Conservation (phyloP, 2,797 vertebrate species). For the Chaetodon trifasciatus region DNA sequence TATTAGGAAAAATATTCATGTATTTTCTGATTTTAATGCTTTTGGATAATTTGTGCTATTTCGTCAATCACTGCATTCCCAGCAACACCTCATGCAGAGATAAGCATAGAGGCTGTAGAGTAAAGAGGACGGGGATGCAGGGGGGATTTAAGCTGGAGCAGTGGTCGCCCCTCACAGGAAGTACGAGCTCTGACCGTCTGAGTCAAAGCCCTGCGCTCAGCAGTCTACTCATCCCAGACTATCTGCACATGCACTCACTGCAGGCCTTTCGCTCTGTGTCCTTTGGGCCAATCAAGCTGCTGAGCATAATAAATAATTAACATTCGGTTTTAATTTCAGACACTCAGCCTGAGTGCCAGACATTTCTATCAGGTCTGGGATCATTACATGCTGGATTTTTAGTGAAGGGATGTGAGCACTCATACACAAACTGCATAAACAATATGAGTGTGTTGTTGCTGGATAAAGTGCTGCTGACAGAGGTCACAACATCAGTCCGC, state of each 20-base stretch:
- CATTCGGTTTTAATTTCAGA: not conserved
- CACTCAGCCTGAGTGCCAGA: not conserved
- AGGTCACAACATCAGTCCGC: not conserved
- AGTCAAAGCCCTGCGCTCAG: conserved; percentile 67
- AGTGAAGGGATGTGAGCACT: not conserved
- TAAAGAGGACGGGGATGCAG: not conserved
- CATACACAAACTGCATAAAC: not conserved
- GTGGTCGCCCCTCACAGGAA: conserved; percentile 37
- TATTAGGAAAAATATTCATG: not conserved
- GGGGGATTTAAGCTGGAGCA: conserved; percentile 40
- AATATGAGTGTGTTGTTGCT: not conserved
- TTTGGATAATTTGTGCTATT: not conserved
- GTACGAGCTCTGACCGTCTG: conserved; percentile 35
- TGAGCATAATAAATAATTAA: not conserved
- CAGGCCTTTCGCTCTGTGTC: not conserved
- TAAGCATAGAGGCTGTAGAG: not conserved
- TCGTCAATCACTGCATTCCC: not conserved
- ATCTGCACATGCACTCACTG: conserved; percentile 18
- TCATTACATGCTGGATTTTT: not conserved
- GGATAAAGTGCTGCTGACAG: no score
- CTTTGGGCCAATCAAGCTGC: not conserved
- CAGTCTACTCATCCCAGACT: conserved; percentile 58
- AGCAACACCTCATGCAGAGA: not conserved
- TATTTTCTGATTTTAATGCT: not conserved
- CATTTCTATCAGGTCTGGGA: not conserved